Conservation (phyloP, 2,113 vertebrate genomes). For the Corythornis madagascariensis region DNA sequence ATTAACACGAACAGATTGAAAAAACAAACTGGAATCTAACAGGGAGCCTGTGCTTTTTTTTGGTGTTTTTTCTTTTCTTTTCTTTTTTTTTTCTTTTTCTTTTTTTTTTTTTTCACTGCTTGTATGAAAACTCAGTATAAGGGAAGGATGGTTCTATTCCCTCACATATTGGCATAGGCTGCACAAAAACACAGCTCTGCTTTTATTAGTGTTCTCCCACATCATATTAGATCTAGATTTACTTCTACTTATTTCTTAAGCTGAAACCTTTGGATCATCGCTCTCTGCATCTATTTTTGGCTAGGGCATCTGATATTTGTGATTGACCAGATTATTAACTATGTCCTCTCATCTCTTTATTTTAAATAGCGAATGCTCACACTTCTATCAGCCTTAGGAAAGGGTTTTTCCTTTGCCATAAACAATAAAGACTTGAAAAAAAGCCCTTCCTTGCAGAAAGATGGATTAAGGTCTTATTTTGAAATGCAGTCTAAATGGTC, state of each 20-base stretch:
- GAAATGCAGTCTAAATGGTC: constrained; percentile 36
- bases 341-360: background rate
- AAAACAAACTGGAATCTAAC: constrained; percentile 9
- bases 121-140: constrained; percentile 5
- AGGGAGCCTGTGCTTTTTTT: background rate
- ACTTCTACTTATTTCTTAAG: constrained; percentile 1
- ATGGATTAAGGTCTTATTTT: constrained; percentile 36
- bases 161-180: background rate
- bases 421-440: constrained; percentile 2
- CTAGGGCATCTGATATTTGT: background rate
- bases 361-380: background rate
- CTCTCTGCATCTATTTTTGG: constrained; percentile 2
- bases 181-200: background rate
- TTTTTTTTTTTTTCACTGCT: background rate
- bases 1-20: constrained; percentile 52
- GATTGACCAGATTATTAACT: background rate
- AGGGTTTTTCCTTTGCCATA: background rate
- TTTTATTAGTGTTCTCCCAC: background rate
- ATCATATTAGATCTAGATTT: background rate
- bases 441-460: constrained; percentile 11
- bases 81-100: background rate
- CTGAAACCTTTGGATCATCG: background rate
- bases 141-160: background rate
- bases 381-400: background rate
- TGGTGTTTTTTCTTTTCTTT: no score